A percentile compares a stretch with the other conserved stretches of the same genome.
Conservation (phyloP, 2,888 invertebrate species). For the Himalopsyche kuldschensis region DNA sequence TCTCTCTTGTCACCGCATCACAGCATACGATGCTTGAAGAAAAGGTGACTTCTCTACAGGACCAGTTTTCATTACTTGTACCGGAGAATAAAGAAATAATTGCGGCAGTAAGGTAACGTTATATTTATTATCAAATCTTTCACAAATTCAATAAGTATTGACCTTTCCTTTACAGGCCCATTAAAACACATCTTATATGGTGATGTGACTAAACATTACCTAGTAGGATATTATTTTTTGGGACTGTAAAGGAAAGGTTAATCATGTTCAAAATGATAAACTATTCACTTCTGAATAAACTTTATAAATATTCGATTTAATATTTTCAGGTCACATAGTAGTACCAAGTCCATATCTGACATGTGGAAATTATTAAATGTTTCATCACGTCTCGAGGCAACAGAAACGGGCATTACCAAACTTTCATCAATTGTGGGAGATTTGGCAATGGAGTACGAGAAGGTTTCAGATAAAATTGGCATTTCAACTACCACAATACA, state of each 20-base stretch:
- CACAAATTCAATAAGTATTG: too few species aligned
- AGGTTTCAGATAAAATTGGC: constrained; percentile 3
- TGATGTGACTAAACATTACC: too few species aligned
- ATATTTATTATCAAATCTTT: neutral
- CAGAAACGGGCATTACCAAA: constrained; percentile 63
- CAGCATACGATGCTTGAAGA: constrained; percentile 52
- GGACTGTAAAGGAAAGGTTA: too few species aligned
- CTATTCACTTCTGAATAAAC: too few species aligned
- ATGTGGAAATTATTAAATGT: constrained; percentile 68
- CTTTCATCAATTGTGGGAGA: constrained; percentile 64
- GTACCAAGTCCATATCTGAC: constrained; percentile 59
- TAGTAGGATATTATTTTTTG: too few species aligned
- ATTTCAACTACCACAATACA: neutral
- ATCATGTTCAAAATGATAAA: too few species aligned
- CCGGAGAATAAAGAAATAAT: constrained; percentile 53
- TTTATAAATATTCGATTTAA: too few species aligned
- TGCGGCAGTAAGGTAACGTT: constrained; percentile 50
- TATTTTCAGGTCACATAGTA: constrained; percentile 50
- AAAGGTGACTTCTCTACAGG: constrained; percentile 50
- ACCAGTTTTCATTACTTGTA: constrained; percentile 52
- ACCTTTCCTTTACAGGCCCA: too few species aligned
- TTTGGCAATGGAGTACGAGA: constrained; percentile 50
- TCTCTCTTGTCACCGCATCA: constrained; percentile 55
- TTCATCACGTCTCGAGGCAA: constrained; percentile 65
- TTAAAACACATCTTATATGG: too few species aligned